Conservation (phyloP, 2,797 vertebrate species). For the Myiotriccus ornatus region DNA sequence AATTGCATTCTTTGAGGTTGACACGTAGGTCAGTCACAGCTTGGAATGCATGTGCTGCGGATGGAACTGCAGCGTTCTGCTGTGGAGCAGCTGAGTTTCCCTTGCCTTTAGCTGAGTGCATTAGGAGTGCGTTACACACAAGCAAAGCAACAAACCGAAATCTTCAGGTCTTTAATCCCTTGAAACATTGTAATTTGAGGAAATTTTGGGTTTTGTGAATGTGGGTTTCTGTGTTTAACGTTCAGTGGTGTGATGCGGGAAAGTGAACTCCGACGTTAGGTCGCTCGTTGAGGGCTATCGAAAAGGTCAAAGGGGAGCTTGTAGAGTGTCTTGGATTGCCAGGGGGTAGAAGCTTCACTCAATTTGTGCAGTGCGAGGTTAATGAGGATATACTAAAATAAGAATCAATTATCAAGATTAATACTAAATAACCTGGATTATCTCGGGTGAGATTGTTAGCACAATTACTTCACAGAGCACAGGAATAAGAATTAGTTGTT, state of each 20-base stretch:
- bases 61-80: background rate
- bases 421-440: background rate
- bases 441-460: background rate
- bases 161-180: background rate
- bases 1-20: background rate
- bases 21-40: background rate
- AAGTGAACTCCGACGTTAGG: background rate
- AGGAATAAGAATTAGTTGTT: background rate
- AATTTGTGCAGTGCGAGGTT: background rate
- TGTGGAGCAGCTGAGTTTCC: background rate
- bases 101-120: background rate
- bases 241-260: background rate
- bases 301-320: background rate
- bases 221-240: background rate
- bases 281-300: background rate
- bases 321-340: background rate
- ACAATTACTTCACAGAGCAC: background rate
- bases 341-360: background rate
- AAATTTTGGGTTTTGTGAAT: background rate
- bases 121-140: background rate
- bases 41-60: background rate
- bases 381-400: background rate
- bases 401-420: background rate
- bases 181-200: background rate
- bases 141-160: background rate